Percentiles rank a stretch among this genome's conserved stretches.
These are phyloP conservation scores for Myotis pilosus DNA, from an alignment of 2,797 vertebrate genomes.

Conservation along the genomic window DNA sequence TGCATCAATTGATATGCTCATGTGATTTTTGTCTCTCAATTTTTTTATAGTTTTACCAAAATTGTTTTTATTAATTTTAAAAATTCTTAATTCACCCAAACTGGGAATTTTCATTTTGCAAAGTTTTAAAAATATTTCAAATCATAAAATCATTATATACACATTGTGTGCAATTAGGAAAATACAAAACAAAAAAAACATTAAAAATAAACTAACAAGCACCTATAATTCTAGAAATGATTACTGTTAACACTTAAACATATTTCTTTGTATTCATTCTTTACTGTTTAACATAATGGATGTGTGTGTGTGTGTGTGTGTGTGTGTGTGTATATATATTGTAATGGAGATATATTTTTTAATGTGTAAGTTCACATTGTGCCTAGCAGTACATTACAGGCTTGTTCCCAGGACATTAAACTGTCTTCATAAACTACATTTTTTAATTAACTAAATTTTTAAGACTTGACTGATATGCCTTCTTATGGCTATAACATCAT, in stretches of 20 bases:
- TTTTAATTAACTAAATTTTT: not conserved
- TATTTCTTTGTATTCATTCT: slow-evolving; percentile 53
- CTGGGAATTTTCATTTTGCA: slow-evolving; percentile 34
- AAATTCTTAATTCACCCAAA: not conserved
- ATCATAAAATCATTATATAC: slow-evolving; percentile 26
- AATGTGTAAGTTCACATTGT: slow-evolving; percentile 55
- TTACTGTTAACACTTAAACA: slow-evolving; percentile 62
- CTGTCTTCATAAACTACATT: slow-evolving; percentile 2
- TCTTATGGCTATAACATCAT: not conserved
- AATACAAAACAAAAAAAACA: not conserved
- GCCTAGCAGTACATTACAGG: not conserved
- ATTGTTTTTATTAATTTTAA: not conserved
- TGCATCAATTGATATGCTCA: no score
- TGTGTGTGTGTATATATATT: no score
- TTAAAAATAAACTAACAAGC: slow-evolving; percentile 51
- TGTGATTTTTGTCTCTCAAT: no score
- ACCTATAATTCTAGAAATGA: slow-evolving; percentile 55
- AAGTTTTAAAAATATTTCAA: not conserved
- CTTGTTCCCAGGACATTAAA: not conserved
- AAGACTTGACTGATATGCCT: slow-evolving; percentile 10
- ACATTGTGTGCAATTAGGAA: slow-evolving; percentile 33
- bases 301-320: no score
- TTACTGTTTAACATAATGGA: slow-evolving; percentile 48
- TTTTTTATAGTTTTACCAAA: slow-evolving; percentile 6
- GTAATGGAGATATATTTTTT: not conserved